Evolutionary conservation across 2,797 vertebrate genomes (phyloP).

Genomic region (Knipowitschia caucasica): DNA sequence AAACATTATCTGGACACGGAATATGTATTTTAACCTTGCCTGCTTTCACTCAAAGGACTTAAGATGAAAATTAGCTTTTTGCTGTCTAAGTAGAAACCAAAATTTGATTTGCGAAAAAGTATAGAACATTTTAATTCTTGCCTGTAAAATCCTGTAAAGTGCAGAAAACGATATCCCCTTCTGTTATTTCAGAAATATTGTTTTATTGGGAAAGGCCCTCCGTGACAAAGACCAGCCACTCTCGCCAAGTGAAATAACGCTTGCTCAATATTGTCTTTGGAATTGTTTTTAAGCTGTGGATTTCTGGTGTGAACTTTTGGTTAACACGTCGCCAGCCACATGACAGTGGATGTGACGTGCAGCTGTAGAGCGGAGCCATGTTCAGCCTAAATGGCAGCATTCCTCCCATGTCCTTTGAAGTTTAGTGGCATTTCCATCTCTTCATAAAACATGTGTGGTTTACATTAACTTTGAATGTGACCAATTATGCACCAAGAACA

Average conservation of each 20-base stretch:
- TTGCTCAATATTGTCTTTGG: conserved; percentile 46
- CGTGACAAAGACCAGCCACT: conserved; percentile 46
- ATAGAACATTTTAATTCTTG: not conserved
- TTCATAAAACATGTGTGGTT: conserved; percentile 18
- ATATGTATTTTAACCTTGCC: not conserved
- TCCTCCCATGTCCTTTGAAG: conserved; percentile 46
- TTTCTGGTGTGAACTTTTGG: conserved; percentile 33
- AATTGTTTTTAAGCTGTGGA: conserved; percentile 34
- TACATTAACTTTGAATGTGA: not conserved
- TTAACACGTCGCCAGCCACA: conserved; percentile 18
- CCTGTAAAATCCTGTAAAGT: not conserved
- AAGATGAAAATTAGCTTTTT: not conserved
- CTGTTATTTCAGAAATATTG: not conserved
- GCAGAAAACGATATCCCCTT: not conserved
- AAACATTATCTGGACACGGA: no score
- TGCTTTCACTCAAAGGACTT: not conserved
- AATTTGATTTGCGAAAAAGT: not conserved
- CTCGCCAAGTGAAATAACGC: conserved; percentile 43
- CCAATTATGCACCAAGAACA: not conserved
- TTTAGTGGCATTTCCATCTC: conserved; percentile 19
- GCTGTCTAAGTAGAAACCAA: not conserved
- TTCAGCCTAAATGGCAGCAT: conserved; percentile 22
- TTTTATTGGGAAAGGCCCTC: conserved; percentile 12
- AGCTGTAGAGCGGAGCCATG: conserved; percentile 5
- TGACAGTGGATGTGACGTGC: conserved; percentile 14